Conservation (phyloP, 2,113 vertebrate species). For the Blennius ocellaris region DNA sequence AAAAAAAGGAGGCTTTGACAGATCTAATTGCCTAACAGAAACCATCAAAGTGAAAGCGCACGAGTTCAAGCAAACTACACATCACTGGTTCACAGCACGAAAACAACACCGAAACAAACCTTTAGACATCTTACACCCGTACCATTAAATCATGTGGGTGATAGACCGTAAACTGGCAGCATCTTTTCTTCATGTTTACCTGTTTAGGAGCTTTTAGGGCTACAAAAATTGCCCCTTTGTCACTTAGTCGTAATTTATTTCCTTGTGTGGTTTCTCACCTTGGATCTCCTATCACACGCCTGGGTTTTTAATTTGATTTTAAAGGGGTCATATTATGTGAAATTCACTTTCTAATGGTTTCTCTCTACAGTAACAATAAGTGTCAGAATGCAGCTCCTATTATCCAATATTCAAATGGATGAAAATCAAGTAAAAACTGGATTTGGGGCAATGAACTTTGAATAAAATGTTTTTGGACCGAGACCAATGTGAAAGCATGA, state of each 20-base stretch:
- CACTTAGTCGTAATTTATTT: background rate
- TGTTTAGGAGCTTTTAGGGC: background rate
- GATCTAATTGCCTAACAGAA: background rate
- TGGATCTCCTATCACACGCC: conserved; percentile 8
- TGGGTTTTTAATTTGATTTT: conserved; percentile 28
- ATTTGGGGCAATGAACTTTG: no score
- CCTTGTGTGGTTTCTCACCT: conserved; percentile 12
- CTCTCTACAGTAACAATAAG: no score
- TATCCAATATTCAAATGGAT: no score
- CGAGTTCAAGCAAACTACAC: background rate
- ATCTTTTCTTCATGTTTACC: background rate
- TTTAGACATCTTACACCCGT: background rate
- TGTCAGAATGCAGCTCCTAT: no score
- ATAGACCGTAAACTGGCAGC: background rate
- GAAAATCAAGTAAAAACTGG: no score
- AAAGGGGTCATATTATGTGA: no score
- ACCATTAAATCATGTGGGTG: background rate
- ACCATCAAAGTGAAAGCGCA: background rate
- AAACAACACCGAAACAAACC: background rate
- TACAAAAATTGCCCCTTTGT: background rate
- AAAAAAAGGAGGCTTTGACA: background rate
- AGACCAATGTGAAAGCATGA: no score
- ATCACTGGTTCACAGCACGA: background rate
- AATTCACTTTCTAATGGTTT: no score
- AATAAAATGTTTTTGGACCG: no score